phyloP scores from a whole-genome alignment of 2,113 vertebrate genomes.

The Martes martes region DNA sequence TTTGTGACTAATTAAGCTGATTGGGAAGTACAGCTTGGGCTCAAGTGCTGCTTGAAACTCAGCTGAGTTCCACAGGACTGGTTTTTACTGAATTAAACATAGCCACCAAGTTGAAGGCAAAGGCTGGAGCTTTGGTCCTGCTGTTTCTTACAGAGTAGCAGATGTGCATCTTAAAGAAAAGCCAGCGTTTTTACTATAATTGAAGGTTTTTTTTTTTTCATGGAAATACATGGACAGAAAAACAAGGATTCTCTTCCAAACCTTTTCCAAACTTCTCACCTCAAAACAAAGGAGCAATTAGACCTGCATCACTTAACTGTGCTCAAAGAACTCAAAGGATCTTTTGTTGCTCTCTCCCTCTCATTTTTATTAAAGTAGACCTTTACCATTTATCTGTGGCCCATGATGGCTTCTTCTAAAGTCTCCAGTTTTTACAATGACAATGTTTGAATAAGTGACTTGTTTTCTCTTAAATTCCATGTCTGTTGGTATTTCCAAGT shows the following conservation, averaged over 20 bases:
- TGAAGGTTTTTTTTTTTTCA: not conserved
- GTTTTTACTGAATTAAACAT: not conserved
- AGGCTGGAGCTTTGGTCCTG: not conserved
- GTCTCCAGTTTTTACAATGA: not conserved
- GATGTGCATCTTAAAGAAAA: not conserved
- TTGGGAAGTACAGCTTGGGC: not conserved
- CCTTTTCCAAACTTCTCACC: not conserved
- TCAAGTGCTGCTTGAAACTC: not conserved
- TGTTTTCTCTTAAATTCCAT: not conserved
- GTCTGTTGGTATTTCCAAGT: not conserved
- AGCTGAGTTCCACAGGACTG: rapidly evolving
- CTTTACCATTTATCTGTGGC: not conserved
- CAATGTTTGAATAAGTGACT: not conserved
- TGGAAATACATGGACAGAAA: not conserved
- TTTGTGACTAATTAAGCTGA: not conserved
- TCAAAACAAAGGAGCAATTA: not conserved
- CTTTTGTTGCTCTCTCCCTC: not conserved
- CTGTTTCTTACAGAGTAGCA: not conserved
- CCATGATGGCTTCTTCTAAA: not conserved
- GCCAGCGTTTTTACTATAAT: not conserved
- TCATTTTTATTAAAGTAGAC: not conserved
- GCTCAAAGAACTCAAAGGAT: not conserved
- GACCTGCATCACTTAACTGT: not conserved
- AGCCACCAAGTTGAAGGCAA: not conserved
- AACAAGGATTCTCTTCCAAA: not conserved